Conservation (phyloP, 1,140 invertebrate genomes). For the Leptopilina clavipes region DNA sequence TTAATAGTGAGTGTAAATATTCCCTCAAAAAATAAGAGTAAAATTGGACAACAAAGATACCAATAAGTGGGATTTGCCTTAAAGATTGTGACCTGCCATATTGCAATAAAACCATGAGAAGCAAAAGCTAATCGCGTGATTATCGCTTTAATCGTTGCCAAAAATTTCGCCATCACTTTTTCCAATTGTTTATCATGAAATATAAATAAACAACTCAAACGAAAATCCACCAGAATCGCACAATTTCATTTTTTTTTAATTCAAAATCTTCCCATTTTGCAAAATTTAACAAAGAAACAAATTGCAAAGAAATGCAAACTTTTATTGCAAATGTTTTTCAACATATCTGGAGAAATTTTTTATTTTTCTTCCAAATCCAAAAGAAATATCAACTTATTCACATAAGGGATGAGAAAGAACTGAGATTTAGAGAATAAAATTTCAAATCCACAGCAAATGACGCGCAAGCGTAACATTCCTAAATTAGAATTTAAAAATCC, state of each 20-base stretch:
- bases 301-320: neutral
- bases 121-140: slow-evolving; percentile 87
- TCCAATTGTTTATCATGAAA: neutral
- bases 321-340: neutral
- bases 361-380: neutral
- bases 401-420: slow-evolving; percentile 11
- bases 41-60: slow-evolving; percentile 84
- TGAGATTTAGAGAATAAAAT: neutral
- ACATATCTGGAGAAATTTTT: neutral
- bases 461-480: neutral
- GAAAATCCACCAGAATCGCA: slow-evolving; percentile 2
- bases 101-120: slow-evolving; percentile 85
- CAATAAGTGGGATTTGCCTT: slow-evolving; percentile 84
- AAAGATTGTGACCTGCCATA: slow-evolving; percentile 86
- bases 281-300: neutral
- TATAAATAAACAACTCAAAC: neutral
- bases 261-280: neutral
- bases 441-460: slow-evolving; percentile 30
- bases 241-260: slow-evolving; percentile 6
- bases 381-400: neutral
- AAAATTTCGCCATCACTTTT: slow-evolving; percentile 79
- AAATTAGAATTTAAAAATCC: too few species aligned
- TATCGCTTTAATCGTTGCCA: slow-evolving; percentile 87
- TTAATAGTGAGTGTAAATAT: slow-evolving; percentile 89
- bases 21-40: slow-evolving; percentile 86